Evolutionary conservation across 2,113 vertebrate genomes (phyloP), one percentile per base, ranked within the genome.

Genomic region (Pagrus major): DNA sequence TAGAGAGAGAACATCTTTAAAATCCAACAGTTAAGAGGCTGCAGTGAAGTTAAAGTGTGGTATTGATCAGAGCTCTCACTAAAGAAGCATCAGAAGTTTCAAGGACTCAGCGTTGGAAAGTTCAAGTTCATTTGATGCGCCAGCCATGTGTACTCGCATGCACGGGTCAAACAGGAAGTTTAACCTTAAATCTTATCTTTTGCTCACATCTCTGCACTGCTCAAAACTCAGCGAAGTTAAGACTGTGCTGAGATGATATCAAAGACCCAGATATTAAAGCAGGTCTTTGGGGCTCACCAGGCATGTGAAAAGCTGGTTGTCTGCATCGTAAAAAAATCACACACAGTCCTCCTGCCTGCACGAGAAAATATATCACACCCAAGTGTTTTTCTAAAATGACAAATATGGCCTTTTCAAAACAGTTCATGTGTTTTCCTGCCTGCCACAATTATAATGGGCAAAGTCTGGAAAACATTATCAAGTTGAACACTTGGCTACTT

Each of bases 31-130:
- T 71, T 66, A 54, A 61, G 41, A 74, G 52, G 12, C 33, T 80
- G 55, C 33, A 27, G 65, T 41, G 35, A 78, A 71, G 61, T 66
- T 29, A 21, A 68, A 66, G 59, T 51, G 71, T 47, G 9, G 25
- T 71, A 88, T 89, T 23, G 78, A 88, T 88, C 78, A 66, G 37
- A 27, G 37, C n/a, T n/a, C 42, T 71, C 44, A 18, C 66, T 33
- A 12, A 78, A 78, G 59, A 80, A 72, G 33, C 63, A 66, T 56
- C 51, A 31, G 21, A 86, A 39, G 69, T 76, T 86, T 90, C 71
- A 91, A 86, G 80, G 80, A 72, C 81, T 74, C 35, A 20, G 33
- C 14, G 0, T 39, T 33, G 31, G 37, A 67, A 83, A 64, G 74
- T 81, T 87, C 12, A 78, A 78, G 61, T 78, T 84, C 68, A 78